Conservation (phyloP, 2,888 invertebrate species). For the Bellardia bayeri region DNA sequence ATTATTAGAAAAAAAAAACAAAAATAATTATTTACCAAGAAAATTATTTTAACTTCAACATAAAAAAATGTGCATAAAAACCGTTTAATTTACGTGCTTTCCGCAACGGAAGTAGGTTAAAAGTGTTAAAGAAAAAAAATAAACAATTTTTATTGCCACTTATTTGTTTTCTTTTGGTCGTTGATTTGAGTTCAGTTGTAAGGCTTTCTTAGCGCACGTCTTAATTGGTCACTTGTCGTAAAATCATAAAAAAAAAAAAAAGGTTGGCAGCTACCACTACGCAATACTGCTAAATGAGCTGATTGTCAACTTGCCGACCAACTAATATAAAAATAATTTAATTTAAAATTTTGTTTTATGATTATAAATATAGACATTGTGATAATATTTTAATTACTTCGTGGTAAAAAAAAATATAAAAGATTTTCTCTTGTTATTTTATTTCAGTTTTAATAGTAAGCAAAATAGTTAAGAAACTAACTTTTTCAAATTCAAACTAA, state of each 20-base stretch:
- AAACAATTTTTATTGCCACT: slow-evolving; percentile 27
- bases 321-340: slow-evolving; percentile 18
- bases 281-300: background rate
- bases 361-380: background rate
- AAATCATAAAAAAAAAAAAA: slow-evolving; percentile 8
- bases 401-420: background rate
- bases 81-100: slow-evolving; percentile 72
- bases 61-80: slow-evolving; percentile 57
- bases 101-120: slow-evolving; percentile 74
- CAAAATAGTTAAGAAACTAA: too few species aligned
- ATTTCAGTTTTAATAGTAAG: too few species aligned
- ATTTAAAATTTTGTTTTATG: slow-evolving; percentile 13
- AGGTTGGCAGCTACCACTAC: background rate
- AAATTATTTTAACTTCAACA: background rate
- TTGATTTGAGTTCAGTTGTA: slow-evolving; percentile 5
- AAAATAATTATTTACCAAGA: slow-evolving; percentile 32
- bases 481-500: too few species aligned
- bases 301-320: background rate
- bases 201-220: slow-evolving; percentile 47
- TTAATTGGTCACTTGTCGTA: slow-evolving; percentile 65
- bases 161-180: slow-evolving; percentile 24
- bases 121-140: slow-evolving; percentile 44
- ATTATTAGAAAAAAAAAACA: slow-evolving; percentile 4
- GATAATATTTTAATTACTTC: slow-evolving; percentile 23
- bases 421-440: slow-evolving; percentile 32